Base-by-base conservation (phyloP, 2,797 vertebrate genomes). In the Microctenopoma lineatum region DNA sequence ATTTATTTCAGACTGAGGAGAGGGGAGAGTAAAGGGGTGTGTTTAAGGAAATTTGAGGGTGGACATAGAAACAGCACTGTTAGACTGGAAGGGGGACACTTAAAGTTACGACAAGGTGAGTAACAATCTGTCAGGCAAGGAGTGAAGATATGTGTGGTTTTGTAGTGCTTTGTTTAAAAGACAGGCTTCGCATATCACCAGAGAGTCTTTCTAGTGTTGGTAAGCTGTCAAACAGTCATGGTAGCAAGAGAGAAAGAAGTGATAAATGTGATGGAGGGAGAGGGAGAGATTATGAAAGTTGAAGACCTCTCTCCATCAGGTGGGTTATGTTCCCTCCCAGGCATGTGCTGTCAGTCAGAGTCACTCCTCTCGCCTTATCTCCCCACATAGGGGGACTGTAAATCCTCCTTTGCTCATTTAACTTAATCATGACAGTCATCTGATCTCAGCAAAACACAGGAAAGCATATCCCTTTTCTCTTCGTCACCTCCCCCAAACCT, bases 1-100 rank as follows among this genome's bases (percentile, higher is more conserved):
- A 99, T 99, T 98, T 98, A 99, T 98, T 96, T 96, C 93, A 95
- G 84, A 94, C 92, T 95, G 93, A 94, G 80, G 86, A 84, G 87
- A 87, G 80, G 71, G 80, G 81, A 90, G 84, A 86, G 79, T 67
- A 66, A 58, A 82, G 81, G 70, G 80, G 79, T 70, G 85, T 82
- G 83, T 89, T 93, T 91, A 54, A 93, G 65, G 66, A 67, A 69
- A 63, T 39, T 58, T 32, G 69, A 52, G 77, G 73, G 54, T 61
- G 75, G 70, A 93, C 95, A 96, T 94, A 96, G 79, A 96, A 94
- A 93, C 92, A 86, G 93, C 87, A 94, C 94, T 95, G 94, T 95
- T 96, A 92, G 89, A 90, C 78, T 53, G 27, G 32, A 58, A 70
- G 77, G 92, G 90, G 75, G 54, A 80, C 66, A 89, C 59, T 65